These are phyloP conservation scores for Xenopus petersii DNA, from an alignment of 2,797 vertebrate genomes.

Conservation along the genomic window DNA sequence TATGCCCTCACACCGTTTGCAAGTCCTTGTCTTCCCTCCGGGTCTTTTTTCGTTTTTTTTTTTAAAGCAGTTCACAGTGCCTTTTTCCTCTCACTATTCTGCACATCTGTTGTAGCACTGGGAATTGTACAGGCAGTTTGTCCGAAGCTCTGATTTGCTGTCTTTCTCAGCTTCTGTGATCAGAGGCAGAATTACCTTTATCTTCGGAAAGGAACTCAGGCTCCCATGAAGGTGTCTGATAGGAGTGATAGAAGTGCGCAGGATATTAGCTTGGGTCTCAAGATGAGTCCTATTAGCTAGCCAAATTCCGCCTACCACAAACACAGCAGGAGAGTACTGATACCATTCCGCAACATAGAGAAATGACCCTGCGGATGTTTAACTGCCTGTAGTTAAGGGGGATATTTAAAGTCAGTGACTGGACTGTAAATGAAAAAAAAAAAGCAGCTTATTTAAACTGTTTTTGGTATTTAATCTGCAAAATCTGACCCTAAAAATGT, in stretches of 20 bases:
- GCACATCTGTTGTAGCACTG: conserved; percentile 5
- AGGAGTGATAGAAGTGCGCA: background rate
- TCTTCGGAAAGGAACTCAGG: background rate
- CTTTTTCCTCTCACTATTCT: conserved; percentile 14
- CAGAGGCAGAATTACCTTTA: background rate
- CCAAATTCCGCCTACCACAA: no score
- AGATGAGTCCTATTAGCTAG: background rate
- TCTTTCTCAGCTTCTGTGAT: background rate
- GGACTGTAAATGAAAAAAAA: no score
- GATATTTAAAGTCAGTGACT: no score
- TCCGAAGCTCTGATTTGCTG: background rate
- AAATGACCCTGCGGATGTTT: no score
- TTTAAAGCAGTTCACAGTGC: conserved; percentile 22
- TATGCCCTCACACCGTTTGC: conserved; percentile 38
- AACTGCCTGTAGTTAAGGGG: no score
- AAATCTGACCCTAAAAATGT: no score
- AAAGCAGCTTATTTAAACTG: no score
- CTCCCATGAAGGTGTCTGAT: background rate
- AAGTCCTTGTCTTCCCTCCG: conserved; percentile 41
- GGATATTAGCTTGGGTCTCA: background rate
- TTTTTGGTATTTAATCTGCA: no score
- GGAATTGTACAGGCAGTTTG: conserved; percentile 21
- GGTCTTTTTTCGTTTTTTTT: conserved; percentile 11
- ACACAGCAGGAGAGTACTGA: no score
- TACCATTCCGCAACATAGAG: no score